phyloP scores from a whole-genome alignment of 2,888 invertebrate genomes.

The Trachelus troglodyta region DNA sequence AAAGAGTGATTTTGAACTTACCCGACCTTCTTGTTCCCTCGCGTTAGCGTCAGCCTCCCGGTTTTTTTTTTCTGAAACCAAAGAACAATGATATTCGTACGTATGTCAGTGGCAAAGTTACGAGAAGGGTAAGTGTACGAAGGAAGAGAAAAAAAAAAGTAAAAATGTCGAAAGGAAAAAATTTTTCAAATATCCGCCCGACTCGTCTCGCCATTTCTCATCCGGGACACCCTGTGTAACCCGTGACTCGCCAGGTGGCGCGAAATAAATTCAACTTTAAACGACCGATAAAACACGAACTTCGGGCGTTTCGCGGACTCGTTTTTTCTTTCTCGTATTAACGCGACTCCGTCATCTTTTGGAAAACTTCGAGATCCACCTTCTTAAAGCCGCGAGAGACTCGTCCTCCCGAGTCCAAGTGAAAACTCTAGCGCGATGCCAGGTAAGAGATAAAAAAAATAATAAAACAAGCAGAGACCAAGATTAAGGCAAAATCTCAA shows the following conservation, averaged over 20 bases:
- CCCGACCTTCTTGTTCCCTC: background rate
- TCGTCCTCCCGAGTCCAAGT: background rate
- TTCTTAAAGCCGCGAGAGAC: background rate
- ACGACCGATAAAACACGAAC: conserved; percentile 44
- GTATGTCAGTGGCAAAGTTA: conserved; percentile 22
- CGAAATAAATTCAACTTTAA: conserved; percentile 35
- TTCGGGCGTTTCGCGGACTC: conserved; percentile 20
- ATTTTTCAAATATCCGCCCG: background rate
- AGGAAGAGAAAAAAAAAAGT: background rate
- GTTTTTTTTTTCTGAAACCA: background rate
- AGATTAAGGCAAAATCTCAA: background rate
- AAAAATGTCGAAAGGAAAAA: background rate
- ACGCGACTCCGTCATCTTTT: conserved; percentile 29
- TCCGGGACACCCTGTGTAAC: background rate
- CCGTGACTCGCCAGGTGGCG: conserved; percentile 14
- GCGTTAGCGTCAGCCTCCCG: too few species aligned
- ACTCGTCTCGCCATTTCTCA: conserved; percentile 19
- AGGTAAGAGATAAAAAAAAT: background rate
- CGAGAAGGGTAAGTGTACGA: conserved; percentile 18
- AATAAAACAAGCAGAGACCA: background rate
- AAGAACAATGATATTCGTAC: background rate
- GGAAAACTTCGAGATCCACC: conserved; percentile 10
- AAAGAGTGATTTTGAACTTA: background rate
- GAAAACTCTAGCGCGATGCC: background rate
- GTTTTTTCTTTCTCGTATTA: conserved; percentile 25